Percentiles rank a stretch among this genome's conserved stretches.
Conservation (phyloP, 2,797 vertebrate species). For the Phoebastria nigripes region DNA sequence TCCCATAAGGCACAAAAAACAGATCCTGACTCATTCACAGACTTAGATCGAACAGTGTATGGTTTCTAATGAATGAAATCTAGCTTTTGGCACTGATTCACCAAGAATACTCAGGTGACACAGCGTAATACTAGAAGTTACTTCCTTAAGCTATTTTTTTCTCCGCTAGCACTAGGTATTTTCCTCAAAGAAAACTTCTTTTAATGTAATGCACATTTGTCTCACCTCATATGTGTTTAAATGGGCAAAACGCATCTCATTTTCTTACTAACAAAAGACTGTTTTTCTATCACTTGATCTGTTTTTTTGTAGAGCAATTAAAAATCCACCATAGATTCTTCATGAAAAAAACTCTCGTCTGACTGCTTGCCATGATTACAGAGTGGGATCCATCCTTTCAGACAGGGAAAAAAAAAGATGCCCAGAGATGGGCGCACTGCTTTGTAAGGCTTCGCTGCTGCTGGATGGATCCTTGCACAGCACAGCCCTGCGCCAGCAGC, state of each 20-base stretch:
- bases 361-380: background rate
- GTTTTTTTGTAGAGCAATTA: background rate
- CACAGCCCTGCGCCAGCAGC: background rate
- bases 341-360: fast-evolving
- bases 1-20: background rate
- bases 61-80: slow-evolving; percentile 40
- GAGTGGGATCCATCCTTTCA: background rate
- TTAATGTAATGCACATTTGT: background rate
- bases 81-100: background rate
- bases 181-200: slow-evolving; percentile 8
- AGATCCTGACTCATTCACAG: background rate
- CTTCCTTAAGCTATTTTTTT: slow-evolving; percentile 30
- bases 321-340: background rate
- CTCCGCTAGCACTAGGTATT: background rate
- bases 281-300: background rate
- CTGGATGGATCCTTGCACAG: no score
- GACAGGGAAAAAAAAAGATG: no score
- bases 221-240: background rate
- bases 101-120: background rate
- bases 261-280: background rate
- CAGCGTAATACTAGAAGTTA: slow-evolving; percentile 52
- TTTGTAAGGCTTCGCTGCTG: background rate
- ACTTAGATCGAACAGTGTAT: background rate
- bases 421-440: fast-evolving
- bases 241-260: background rate